Evolutionary conservation across 2,888 invertebrate genomes (phyloP).

Genomic region (Apamea sordens): DNA sequence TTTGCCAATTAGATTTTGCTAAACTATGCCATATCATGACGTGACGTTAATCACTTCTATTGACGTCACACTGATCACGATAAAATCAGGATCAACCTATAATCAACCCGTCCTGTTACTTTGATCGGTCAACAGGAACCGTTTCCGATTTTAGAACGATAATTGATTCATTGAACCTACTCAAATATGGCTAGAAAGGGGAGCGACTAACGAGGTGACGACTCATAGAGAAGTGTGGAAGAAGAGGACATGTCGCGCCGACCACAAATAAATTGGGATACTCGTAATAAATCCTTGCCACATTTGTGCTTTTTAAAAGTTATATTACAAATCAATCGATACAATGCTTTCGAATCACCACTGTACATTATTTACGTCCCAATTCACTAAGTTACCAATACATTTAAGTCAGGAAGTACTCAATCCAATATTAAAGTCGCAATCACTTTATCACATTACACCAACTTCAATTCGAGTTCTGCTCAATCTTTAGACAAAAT

Average conservation of each 20-base stretch:
- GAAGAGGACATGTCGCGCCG: no score
- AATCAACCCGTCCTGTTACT: neutral
- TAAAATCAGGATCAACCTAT: neutral
- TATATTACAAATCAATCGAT: neutral
- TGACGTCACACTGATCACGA: conserved; percentile 22
- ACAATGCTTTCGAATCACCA: neutral
- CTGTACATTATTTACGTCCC: neutral
- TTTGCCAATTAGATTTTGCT: neutral
- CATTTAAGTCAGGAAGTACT: neutral
- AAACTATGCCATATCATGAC: neutral
- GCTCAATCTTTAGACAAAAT: conserved; percentile 17
- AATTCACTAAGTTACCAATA: neutral
- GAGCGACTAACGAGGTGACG: no score
- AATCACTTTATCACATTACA: neutral
- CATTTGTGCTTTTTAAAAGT: neutral
- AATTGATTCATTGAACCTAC: conserved; percentile 4
- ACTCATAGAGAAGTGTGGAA: no score
- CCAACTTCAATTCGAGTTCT: neutral
- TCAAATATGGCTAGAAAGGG: no score
- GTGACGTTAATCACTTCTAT: neutral
- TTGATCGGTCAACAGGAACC: neutral
- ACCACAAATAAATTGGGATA: no score
- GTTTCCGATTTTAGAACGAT: neutral
- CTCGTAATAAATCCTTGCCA: neutral
- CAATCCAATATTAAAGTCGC: no score